Evolutionary conservation across 2,797 vertebrate genomes (phyloP).

Genomic region (Leptatherina wallacei): DNA sequence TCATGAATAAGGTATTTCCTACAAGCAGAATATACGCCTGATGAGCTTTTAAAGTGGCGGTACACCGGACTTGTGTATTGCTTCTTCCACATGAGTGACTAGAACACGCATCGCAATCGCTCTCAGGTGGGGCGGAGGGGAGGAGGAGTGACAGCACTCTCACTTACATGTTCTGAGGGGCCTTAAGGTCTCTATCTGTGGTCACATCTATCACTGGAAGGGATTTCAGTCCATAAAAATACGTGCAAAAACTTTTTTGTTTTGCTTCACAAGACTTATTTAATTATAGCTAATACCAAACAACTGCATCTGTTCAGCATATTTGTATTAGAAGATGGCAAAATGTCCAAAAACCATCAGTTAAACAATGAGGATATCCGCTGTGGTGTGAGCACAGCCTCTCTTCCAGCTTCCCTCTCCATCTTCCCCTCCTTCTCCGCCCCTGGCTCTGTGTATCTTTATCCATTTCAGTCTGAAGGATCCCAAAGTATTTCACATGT

Average conservation of each 20-base stretch:
- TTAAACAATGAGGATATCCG: constrained; percentile 7
- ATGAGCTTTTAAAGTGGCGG: constrained; percentile 99
- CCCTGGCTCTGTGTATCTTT: constrained; percentile 69
- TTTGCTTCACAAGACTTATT: background rate
- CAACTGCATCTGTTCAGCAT: background rate
- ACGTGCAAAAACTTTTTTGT: background rate
- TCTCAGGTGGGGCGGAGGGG: constrained; percentile 90
- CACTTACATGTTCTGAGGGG: constrained; percentile 49
- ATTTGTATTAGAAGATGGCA: background rate
- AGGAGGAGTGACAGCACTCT: constrained; percentile 86
- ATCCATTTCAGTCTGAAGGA: constrained; percentile 85
- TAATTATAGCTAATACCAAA: background rate
- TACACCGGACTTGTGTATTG: constrained; percentile 95
- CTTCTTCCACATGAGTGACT: constrained; percentile 94
- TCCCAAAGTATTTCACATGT: constrained; percentile 85
- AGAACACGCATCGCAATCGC: constrained; percentile 89
- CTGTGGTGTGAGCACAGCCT: constrained; percentile 16
- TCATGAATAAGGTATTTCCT: constrained; percentile 99
- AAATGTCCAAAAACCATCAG: background rate
- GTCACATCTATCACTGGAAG: background rate
- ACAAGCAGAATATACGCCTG: constrained; percentile 93
- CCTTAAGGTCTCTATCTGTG: constrained; percentile 48
- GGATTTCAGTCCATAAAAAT: background rate
- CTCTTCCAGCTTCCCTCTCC: constrained; percentile 21
- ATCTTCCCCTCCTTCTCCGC: constrained; percentile 19